These are phyloP conservation scores for Upupa epops DNA, from an alignment of 2,113 vertebrate species.

Conservation along the genomic window DNA sequence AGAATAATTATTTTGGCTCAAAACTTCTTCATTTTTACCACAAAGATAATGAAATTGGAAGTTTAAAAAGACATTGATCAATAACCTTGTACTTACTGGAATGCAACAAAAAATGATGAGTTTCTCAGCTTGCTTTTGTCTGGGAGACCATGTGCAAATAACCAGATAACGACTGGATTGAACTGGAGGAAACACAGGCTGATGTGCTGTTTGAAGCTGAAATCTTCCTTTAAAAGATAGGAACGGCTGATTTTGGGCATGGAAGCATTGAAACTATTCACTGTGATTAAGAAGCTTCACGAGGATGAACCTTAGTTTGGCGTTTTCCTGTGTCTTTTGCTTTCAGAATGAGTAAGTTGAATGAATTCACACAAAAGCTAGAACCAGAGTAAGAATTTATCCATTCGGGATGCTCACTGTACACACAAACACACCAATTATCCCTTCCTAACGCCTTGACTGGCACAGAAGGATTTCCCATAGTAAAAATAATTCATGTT, in stretches of 20 bases:
- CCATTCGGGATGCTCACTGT: not conserved
- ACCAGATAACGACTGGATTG: not conserved
- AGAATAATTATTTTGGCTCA: not conserved
- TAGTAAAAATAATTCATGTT: not conserved
- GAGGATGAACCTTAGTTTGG: not conserved
- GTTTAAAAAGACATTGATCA: not conserved
- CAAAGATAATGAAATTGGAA: not conserved
- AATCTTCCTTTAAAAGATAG: conserved; percentile 10
- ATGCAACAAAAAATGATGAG: not conserved
- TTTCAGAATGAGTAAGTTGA: not conserved
- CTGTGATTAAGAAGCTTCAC: not conserved
- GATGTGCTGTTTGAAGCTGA: not conserved
- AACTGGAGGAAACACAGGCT: not conserved
- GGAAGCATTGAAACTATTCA: not conserved
- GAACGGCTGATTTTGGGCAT: not conserved
- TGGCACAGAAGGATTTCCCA: not conserved
- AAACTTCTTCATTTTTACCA: not conserved
- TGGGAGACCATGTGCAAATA: not conserved
- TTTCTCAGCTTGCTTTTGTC: not conserved
- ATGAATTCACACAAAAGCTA: not conserved
- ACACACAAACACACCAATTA: not conserved
- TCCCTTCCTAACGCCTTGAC: not conserved
- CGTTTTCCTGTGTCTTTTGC: not conserved
- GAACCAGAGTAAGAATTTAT: not conserved
- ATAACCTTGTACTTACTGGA: not conserved